Conservation (phyloP, 1,140 invertebrate species). For the Caenorhabditis tropicalis region DNA sequence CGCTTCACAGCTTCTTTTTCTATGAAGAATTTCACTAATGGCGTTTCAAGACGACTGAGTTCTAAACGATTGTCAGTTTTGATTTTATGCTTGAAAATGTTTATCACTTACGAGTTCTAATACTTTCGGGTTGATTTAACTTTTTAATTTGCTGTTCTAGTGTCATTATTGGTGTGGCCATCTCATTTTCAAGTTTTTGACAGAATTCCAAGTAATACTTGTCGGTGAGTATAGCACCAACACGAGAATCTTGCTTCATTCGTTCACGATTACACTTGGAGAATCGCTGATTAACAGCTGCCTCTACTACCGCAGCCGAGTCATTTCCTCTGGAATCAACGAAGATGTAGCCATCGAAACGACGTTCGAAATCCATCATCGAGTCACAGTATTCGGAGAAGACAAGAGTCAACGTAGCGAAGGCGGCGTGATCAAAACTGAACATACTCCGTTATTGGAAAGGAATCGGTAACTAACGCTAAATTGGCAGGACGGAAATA, state of each 20-base stretch:
- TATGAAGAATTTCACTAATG: neutral
- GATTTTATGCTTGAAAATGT: neutral
- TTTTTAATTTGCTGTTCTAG: neutral
- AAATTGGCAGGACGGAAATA: neutral
- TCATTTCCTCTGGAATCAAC: conserved; percentile 27
- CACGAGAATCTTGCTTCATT: neutral
- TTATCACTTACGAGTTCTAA: neutral
- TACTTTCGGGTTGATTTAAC: neutral
- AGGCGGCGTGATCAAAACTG: neutral
- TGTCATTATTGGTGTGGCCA: neutral
- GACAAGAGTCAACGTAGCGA: neutral
- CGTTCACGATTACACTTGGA: neutral
- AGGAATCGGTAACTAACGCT: neutral
- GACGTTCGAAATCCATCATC: conserved; percentile 6
- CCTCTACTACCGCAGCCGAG: neutral
- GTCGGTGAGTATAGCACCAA: neutral
- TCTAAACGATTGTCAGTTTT: neutral
- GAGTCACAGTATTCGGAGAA: conserved; percentile 33
- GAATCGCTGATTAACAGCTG: neutral
- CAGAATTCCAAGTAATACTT: conserved; percentile 17
- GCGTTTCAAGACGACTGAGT: neutral
- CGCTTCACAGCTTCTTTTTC: neutral
- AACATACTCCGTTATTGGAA: no score
- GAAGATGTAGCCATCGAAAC: conserved; percentile 22
- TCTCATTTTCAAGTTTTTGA: neutral